Base-by-base conservation (phyloP, 2,888 invertebrate genomes). In the Tetragnatha montana region DNA sequence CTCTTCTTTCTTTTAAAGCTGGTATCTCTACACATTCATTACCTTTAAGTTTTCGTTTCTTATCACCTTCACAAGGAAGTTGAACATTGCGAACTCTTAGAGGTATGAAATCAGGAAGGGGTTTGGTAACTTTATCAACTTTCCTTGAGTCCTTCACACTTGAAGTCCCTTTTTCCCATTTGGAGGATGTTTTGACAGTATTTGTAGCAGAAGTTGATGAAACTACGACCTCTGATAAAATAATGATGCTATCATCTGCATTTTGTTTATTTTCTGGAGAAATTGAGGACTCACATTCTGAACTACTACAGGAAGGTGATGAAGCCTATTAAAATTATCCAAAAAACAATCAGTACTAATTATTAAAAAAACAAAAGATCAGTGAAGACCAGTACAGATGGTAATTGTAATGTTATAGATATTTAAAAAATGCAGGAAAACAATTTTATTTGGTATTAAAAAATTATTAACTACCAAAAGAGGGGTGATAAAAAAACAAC, bases 31-130 rank as follows among this genome's bases (percentile, higher is more conserved):
- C 75, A 83, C 60, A 51, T 75, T n/a, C n/a, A 7, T 60, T 47
- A 22, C 22, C 19, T 6, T 17, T n/a, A 22, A 51, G 19, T 35
- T 49, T 60, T 60, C 17, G 6, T 81, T 70, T 47, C 10, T 19
- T 49, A 35, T n/a, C 6, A 14, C 19, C n/a, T 73, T 50, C 19
- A 7, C 22, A 80, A 4, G 4, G 14, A 35, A 80, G 7, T 8
- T 8, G 60, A 82, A n/a, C 19, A 51, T 17, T 71, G 73, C 73
- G 51, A 73, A 82, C 51, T 14, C 12, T 73, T 21, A 82, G 17
- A 50, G 73, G 22, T 71, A 82, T 82, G 51, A 73, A 82, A 7
- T 73, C 51, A 50, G 70, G 47, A 35, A 35, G 35, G 4, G 35
- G 35, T 35, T 35, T 35, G 4, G 35, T 35, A 35, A 35, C 35